Conservation (phyloP, 2,113 vertebrate genomes). For the Brachyhypopomus gauderio region DNA sequence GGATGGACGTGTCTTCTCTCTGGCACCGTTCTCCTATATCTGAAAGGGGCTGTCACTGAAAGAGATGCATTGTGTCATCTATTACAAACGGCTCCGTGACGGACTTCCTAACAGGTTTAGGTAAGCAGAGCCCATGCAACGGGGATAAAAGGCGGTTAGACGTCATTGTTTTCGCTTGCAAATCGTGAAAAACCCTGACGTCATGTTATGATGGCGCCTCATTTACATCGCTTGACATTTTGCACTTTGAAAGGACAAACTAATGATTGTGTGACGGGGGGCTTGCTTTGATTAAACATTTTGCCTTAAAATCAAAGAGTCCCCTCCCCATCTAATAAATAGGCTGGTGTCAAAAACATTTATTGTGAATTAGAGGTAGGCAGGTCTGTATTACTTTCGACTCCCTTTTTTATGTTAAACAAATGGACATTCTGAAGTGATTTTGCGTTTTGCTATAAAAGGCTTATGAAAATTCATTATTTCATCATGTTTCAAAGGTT, state of each 20-base stretch:
- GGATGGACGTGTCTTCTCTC: slow-evolving; percentile 49
- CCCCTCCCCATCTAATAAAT: neutral
- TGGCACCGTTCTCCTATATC: slow-evolving; percentile 31
- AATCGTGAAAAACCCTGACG: slow-evolving; percentile 1
- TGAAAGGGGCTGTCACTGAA: slow-evolving; percentile 17
- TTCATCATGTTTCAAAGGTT: slow-evolving; percentile 29
- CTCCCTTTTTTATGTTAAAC: neutral
- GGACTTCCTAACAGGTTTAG: no score
- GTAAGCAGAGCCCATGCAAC: slow-evolving; percentile 29
- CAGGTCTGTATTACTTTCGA: no score
- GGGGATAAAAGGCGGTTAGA: no score
- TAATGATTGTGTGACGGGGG: neutral
- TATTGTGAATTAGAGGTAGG: neutral
- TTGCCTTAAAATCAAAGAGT: neutral
- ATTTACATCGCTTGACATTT: slow-evolving; percentile 37
- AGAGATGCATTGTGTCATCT: no score
- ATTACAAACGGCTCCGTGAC: no score
- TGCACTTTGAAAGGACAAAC: slow-evolving; percentile 39
- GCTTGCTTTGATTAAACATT: neutral
- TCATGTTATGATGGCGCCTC: slow-evolving; percentile 12
- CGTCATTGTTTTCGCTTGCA: no score
- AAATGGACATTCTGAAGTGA: slow-evolving; percentile 4
- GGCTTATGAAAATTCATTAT: slow-evolving; percentile 27
- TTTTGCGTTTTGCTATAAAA: slow-evolving; percentile 13
- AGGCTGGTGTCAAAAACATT: neutral